A percentile compares a stretch with the other conserved stretches of the same genome.
Conservation (phyloP, 2,797 vertebrate species). For the Avahi laniger region DNA sequence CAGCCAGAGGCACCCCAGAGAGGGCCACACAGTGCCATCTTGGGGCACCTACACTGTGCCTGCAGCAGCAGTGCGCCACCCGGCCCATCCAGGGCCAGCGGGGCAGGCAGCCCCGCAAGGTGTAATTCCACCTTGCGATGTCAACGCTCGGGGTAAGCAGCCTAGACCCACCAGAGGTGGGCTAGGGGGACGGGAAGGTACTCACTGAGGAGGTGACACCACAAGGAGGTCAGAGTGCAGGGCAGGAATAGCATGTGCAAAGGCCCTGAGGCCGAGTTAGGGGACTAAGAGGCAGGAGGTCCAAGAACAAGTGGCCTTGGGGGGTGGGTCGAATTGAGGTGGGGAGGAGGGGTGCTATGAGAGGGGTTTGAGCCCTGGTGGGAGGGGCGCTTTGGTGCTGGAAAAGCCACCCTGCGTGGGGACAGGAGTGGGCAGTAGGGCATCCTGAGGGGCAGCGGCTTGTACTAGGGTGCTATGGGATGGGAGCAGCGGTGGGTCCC, state of each 20-base stretch:
- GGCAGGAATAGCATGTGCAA: not conserved
- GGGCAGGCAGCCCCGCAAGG: not conserved
- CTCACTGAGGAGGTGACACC: accelerated
- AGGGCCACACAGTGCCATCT: not conserved
- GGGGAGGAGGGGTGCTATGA: not conserved
- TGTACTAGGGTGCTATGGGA: not conserved
- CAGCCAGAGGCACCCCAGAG: not conserved
- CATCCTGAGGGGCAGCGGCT: not conserved
- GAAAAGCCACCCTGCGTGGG: not conserved
- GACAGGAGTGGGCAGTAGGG: not conserved
- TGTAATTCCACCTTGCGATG: not conserved
- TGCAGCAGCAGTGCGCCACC: not conserved
- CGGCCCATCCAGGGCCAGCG: not conserved
- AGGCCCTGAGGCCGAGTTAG: not conserved
- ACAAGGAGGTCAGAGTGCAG: no score
- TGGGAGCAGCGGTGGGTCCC: not conserved
- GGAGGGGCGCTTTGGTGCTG: not conserved
- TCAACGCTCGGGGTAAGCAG: no score
- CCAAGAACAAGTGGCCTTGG: not conserved
- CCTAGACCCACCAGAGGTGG: no score
- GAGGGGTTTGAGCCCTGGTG: not conserved
- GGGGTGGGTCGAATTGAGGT: not conserved
- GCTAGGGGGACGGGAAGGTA: not conserved
- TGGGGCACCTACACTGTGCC: not conserved
- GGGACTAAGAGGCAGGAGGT: not conserved